Base-by-base conservation (phyloP, 2,113 vertebrate species). In the Pao palembangensis region DNA sequence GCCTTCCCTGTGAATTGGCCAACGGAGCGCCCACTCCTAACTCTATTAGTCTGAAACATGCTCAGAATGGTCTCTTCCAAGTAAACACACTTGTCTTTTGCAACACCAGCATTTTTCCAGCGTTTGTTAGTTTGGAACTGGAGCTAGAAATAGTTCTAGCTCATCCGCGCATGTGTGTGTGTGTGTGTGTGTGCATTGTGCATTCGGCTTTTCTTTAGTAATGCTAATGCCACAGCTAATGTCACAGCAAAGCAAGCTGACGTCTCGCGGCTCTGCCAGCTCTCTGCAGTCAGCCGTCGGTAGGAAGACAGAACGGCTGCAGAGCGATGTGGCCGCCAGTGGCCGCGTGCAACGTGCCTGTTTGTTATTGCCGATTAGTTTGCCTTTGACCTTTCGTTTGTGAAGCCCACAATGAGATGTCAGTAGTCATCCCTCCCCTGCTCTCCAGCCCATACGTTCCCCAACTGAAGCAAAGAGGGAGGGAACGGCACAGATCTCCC, bases 281-380 rank as follows among this genome's bases (percentile, higher is more conserved):
- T 76, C 69, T 80, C 56, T 25, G 21, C 44, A 57, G 57, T 59
- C 48, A 55, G 43, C 58, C 61, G 51, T 80, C 76, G 67, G 68
- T 65, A 31, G 64, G 65, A 74, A 68, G 69, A 75, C 68, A 58
- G 67, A 84, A 89, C 83, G 76, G 70, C 78, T 85, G 65, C 21
- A 56, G 58, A 67, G 72, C 84, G 79, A 88, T 76, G 73, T 75
- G 79, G 74, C 55, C 71, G 87, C 15, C 72, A 74, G 80, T 64
- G 85, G 72, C 75, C 76, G 84, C 80, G 81, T 80, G 64, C 69
- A 75, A 70, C 78, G 70, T 69, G 68, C 78, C 50, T 81, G 76
- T 89, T 88, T 88, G 83, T 85, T 88, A 87, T 87, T 69, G 64
- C 70, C 78, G 75, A 83, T 83, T 82, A 83, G 48, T 51, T 18